Conservation (phyloP, 2,113 vertebrate genomes). For the Lota lota region DNA sequence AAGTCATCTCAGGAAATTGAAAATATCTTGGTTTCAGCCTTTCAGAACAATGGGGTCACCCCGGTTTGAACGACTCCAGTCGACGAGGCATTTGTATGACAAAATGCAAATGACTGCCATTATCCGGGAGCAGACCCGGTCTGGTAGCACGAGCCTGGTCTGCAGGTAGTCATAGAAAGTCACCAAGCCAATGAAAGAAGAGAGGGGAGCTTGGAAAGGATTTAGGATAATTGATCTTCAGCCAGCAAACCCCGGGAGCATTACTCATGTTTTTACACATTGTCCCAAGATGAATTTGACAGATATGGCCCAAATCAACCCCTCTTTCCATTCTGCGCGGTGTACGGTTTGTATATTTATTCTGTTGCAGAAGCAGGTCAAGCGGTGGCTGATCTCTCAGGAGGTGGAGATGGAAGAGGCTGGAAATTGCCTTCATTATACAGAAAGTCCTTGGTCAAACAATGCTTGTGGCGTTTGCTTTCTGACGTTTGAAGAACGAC, state of each 20-base stretch:
- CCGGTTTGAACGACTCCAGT: constrained; percentile 38
- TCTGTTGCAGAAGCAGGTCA: no score
- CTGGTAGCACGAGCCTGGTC: constrained; percentile 6
- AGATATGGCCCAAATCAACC: constrained; percentile 6
- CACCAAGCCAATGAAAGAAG: constrained; percentile 36
- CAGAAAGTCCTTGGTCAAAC: no score
- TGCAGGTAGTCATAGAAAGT: constrained; percentile 40
- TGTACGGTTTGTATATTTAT: no score
- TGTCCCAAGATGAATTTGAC: constrained; percentile 6
- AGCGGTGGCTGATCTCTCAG: no score
- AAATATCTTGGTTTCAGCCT: constrained; percentile 47
- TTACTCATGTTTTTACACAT: constrained; percentile 35
- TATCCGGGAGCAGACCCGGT: constrained; percentile 17
- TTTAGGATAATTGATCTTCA: constrained; percentile 15
- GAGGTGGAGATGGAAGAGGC: no score
- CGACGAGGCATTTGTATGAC: constrained; percentile 26
- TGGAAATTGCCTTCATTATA: no score
- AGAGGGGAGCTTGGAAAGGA: constrained; percentile 9
- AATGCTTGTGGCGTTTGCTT: no score
- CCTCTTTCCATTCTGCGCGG: constrained; percentile 12
- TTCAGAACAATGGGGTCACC: constrained; percentile 42
- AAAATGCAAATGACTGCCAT: constrained; percentile 48
- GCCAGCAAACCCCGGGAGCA: constrained; percentile 30
- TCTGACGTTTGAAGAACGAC: no score
- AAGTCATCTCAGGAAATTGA: constrained; percentile 46